Evolutionary conservation across 1,140 invertebrate species (phyloP), one percentile per base, ranked within the genome.

Genomic region (Oryctes rhinoceros): DNA sequence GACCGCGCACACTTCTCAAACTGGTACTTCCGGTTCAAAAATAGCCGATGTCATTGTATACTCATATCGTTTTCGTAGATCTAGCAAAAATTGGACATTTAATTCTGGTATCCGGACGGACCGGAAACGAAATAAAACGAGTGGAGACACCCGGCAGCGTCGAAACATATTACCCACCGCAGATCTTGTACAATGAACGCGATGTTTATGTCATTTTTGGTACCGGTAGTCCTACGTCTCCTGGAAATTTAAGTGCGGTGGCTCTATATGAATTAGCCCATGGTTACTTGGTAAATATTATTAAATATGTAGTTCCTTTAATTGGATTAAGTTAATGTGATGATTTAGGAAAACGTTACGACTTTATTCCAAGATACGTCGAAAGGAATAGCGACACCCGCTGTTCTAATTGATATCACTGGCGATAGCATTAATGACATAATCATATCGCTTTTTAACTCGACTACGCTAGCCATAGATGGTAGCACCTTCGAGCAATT

Each of bases 341-440:
- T 39, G 15, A 13, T 59, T 49, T 13, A 78, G 76, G 49, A 18
- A 35, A 78, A 78, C 18, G 49, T 78, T 1, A 78, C 76, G 10
- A 87, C 88, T 80, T 81, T 91, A 7, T 88, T 89, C 78, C 85
- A 89, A 81, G 87, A 89, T 78, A 80, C 83, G 15, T 86, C 86
- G 24, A 90, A 88, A 75, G 91, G 91, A n/a, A 86, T 92, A 3
- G 87, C 91, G 59, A 86, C 91, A n/a, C 90, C 94, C 3, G 93
- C 95, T 5, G 92, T 95, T 48, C 84, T 97, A 2, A 90, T 91
- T 4, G 95, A 96, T 86, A 89, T 96, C 49, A 96, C 91, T 79
- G 90, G 89, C 7, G 96, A 97, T 88, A 90, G 90, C 7, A 88
- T 92, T 1, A 89, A 92, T 75, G 96, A 97, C 85, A 94, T 96